phyloP scores from a whole-genome alignment of 2,113 vertebrate species.

The Acrocephalus arundinaceus region DNA sequence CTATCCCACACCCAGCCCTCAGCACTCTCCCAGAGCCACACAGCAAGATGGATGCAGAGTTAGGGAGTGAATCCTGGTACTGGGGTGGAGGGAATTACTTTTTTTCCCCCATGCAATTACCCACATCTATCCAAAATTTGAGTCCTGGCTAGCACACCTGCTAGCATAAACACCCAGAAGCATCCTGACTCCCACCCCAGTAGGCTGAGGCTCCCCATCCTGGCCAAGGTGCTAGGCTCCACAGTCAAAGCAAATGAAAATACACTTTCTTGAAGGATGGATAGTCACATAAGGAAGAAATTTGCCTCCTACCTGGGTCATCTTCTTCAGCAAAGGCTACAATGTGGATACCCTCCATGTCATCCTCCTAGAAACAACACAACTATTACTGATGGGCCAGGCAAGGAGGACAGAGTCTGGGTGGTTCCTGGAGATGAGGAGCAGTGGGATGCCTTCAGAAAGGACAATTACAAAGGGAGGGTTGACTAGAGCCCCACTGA shows the following conservation, averaged over 20 bases:
- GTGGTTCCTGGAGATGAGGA: background rate
- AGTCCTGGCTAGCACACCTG: background rate
- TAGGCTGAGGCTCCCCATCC: background rate
- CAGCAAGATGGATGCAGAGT: background rate
- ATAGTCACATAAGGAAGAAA: background rate
- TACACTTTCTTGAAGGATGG: background rate
- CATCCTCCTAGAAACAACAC: conserved; percentile 85
- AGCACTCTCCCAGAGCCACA: background rate
- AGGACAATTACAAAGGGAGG: background rate
- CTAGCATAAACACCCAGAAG: background rate
- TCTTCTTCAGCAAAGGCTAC: conserved; percentile 97
- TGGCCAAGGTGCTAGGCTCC: background rate
- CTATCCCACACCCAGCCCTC: background rate
- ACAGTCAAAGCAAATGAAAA: background rate
- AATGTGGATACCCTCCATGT: conserved; percentile 93
- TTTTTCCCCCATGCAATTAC: background rate
- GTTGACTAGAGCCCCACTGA: background rate
- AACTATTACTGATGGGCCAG: background rate
- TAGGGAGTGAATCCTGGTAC: background rate
- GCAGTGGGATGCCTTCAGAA: background rate
- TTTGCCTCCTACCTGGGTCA: conserved; percentile 83
- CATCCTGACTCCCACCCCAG: background rate
- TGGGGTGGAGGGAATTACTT: background rate
- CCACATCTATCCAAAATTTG: background rate
- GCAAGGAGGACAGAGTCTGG: background rate